Evolutionary conservation across 2,888 invertebrate species (phyloP).

Genomic region (Zele albiditarsus): DNA sequence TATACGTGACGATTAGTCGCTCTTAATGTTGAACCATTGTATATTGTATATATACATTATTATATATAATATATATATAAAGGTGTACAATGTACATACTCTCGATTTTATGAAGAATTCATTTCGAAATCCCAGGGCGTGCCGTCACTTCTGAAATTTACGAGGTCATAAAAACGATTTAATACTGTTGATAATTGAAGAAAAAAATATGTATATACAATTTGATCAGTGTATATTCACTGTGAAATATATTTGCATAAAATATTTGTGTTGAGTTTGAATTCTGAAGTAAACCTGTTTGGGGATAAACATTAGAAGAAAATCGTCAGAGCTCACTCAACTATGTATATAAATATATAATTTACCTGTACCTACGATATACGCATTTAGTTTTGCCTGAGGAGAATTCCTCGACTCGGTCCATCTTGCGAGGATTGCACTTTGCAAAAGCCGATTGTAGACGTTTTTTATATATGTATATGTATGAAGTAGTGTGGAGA

Average conservation of each 20-base stretch:
- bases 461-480: slow-evolving; percentile 21
- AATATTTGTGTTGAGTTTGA: not conserved
- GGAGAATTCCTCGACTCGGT: slow-evolving; percentile 29
- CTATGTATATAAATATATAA: not conserved
- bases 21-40: slow-evolving; percentile 20
- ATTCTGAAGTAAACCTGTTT: not conserved
- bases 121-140: not conserved
- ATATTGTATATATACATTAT: not conserved
- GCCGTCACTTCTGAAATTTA: slow-evolving; percentile 9
- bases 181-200: not conserved
- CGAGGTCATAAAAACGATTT: slow-evolving; percentile 13
- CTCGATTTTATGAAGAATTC: not conserved
- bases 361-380: not conserved
- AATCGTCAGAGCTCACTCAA: not conserved
- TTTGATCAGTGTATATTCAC: not conserved
- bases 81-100: not conserved
- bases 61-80: not conserved
- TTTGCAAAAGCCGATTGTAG: slow-evolving; percentile 57
- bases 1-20: slow-evolving; percentile 24
- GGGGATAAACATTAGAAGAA: not conserved
- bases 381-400: slow-evolving; percentile 1
- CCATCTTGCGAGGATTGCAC: slow-evolving; percentile 44
- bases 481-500: slow-evolving; percentile 7
- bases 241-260: not conserved
- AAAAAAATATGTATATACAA: not conserved